Conservation (phyloP, 2,888 invertebrate species). For the Bruchidius siliquastri region DNA sequence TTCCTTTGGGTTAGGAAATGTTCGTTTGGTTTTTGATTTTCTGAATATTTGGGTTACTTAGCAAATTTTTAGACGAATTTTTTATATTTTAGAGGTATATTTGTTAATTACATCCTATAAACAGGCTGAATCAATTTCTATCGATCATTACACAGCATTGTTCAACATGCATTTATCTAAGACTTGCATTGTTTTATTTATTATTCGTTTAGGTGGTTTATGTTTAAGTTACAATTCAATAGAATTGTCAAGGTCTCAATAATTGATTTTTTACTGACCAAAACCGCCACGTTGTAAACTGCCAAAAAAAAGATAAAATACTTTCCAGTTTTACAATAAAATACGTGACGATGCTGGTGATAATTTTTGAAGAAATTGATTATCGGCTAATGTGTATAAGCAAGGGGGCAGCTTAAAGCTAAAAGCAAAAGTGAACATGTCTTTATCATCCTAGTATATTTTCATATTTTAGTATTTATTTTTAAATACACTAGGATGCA, state of each 20-base stretch:
- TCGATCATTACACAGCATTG: constrained; percentile 2
- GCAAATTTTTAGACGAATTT: not conserved
- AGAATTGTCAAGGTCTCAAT: too few relatives aligned
- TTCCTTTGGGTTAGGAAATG: not conserved
- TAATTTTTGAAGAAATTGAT: not conserved
- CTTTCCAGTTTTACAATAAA: constrained; percentile 1
- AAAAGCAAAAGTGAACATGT: constrained; percentile 27
- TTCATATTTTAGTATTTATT: constrained; percentile 15
- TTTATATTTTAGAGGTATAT: constrained; percentile 22
- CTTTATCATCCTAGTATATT: constrained; percentile 26
- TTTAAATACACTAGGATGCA: constrained; percentile 24
- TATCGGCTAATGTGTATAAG: constrained; percentile 30
- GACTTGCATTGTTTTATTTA: not conserved
- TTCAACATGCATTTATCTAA: not conserved
- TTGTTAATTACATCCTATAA: constrained; percentile 28
- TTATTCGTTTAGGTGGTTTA: not conserved
- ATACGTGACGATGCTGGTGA: not conserved
- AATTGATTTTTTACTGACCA: too few relatives aligned
- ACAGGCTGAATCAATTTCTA: constrained; percentile 14
- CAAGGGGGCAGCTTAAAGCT: constrained; percentile 48
- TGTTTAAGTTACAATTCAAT: not conserved
- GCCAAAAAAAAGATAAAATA: not conserved
- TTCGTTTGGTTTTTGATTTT: not conserved
- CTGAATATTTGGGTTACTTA: constrained; percentile 4
- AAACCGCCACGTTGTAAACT: not conserved